A percentile compares a stretch with the other conserved stretches of the same genome.
These are phyloP conservation scores for Paralichthys olivaceus DNA, from an alignment of 2,113 vertebrate species.

Conservation along the genomic window DNA sequence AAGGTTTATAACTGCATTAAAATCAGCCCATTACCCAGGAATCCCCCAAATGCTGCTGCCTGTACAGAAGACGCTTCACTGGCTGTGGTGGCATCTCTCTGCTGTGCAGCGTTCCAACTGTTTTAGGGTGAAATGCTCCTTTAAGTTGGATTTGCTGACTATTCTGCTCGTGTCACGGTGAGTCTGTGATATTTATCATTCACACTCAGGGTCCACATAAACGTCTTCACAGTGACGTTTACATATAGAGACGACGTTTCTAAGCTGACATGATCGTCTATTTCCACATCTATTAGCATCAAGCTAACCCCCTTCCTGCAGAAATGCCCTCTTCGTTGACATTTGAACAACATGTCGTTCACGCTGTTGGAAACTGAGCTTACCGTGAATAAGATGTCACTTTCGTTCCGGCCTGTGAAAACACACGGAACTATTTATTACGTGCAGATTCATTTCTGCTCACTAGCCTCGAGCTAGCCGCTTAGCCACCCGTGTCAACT, in stretches of 20 bases:
- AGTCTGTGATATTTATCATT: not conserved
- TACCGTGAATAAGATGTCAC: conserved; percentile 50
- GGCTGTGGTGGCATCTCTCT: not conserved
- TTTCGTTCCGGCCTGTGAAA: not conserved
- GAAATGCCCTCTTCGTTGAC: not conserved
- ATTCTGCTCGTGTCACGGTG: too few species aligned
- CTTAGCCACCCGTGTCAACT: conserved; percentile 11
- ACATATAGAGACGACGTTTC: not conserved
- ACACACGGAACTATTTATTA: not conserved
- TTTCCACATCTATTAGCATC: not conserved
- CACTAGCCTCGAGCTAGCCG: conserved; percentile 8
- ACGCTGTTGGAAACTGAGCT: not conserved
- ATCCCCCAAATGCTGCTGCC: not conserved
- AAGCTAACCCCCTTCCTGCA: conserved; percentile 1
- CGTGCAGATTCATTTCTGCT: conserved; percentile 6
- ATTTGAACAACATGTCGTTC: not conserved
- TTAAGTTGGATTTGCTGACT: not conserved
- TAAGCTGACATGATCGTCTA: not conserved
- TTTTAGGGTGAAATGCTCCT: too few species aligned
- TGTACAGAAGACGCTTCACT: not conserved
- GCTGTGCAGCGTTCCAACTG: not conserved
- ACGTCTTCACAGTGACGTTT: not conserved
- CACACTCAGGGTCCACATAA: not conserved
- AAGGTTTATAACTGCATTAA: not conserved
- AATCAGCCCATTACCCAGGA: not conserved